Evolutionary conservation across 2,113 vertebrate genomes (phyloP), one percentile per base, ranked within the genome.

Genomic region (Steatornis caripensis): DNA sequence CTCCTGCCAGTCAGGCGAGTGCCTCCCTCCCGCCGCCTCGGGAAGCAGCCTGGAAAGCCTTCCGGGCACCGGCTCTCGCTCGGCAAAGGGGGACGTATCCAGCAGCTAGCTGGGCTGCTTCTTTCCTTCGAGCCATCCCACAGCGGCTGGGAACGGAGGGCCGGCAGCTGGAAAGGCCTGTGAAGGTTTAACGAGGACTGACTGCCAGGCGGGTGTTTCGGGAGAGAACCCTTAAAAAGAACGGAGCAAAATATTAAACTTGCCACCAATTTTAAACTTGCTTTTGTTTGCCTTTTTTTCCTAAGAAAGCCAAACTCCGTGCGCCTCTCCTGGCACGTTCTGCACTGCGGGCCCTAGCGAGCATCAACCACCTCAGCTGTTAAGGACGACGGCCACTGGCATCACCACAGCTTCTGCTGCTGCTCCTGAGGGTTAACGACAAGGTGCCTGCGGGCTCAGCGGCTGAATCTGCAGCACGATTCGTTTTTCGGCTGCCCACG

Each of bases 141-240:
- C 32, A 37, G 43, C 2, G 1, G 12, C 1, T 32, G 22, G 37
- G 70, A 46, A 58, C 2, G 0, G 43, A 75, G 36, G 15, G 16
- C 17, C 3, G 2, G 72, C 4, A 0, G 27, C 60, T 19, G 41
- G 41, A 62, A 37, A 53, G 55, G 19, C 13, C 58, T 0, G 1
- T 10, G 13, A 17, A 13, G 49, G 13, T 45, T 65, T 24, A 49
- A 36, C 0, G 2, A 32, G 46, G 24, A 10, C 9, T 26, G 21
- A 12, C 8, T 24, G n/a, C n/a, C n/a, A 12, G 9, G 17, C 19
- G 11, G 26, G 8, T n/a, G n/a, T 16, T 72, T 68, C 64, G 24
- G 64, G 55, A 62, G 60, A 76, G 57, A 53, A 43, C 12, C n/a
- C 23, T 76, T 27, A 12, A 26, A 53, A 76, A 55, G 18, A 65